Percentiles rank a stretch among this genome's conserved stretches.
Conservation (phyloP, 2,113 vertebrate genomes). For the Cisticola juncidis region DNA sequence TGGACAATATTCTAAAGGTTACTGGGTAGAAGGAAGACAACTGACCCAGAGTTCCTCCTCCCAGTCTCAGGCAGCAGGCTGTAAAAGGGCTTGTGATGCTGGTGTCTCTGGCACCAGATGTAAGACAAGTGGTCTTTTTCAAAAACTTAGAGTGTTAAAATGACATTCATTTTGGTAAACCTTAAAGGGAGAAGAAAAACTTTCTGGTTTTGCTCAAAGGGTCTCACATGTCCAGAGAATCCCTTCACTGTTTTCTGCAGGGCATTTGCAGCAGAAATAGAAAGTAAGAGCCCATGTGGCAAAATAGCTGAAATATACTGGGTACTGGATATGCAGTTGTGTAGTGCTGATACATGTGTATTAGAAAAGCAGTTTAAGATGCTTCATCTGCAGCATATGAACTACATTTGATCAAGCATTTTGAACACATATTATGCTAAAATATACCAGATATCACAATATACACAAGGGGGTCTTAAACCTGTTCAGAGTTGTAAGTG, state of each 20-base stretch:
- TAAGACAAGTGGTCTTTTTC: background rate
- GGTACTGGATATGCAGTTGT: background rate
- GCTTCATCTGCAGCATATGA: background rate
- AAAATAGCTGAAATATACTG: background rate
- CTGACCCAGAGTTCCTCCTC: background rate
- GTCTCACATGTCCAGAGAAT: background rate
- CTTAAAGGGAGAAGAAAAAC: background rate
- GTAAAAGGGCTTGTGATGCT: background rate
- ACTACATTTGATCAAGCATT: background rate
- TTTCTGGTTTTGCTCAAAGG: background rate
- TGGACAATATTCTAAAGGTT: background rate
- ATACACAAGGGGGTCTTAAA: background rate
- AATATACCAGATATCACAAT: background rate
- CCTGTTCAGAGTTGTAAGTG: background rate
- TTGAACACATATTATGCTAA: background rate
- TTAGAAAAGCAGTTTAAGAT: background rate
- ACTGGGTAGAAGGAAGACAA: background rate
- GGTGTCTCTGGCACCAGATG: background rate
- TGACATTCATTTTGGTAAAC: background rate
- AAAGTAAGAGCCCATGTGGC: background rate
- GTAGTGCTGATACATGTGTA: background rate
- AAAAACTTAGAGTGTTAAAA: background rate
- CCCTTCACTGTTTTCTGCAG: background rate
- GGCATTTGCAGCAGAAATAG: background rate
- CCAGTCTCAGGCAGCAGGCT: background rate